Evolutionary conservation across 2,113 vertebrate genomes (phyloP).

Genomic region (Malurus alboscapulatus): DNA sequence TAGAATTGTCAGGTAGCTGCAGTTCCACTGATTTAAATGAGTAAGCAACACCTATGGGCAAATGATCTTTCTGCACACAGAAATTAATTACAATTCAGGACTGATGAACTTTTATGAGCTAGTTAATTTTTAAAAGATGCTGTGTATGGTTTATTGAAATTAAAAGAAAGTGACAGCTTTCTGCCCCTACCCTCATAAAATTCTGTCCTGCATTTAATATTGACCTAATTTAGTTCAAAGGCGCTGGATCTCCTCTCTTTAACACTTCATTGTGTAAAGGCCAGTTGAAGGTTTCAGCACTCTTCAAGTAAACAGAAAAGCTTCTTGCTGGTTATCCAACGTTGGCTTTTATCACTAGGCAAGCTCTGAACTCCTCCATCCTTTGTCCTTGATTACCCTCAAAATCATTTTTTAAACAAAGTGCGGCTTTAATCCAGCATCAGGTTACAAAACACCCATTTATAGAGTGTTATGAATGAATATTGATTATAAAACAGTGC

Average conservation of each 20-base stretch:
- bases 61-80: conserved; percentile 51
- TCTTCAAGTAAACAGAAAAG: neutral
- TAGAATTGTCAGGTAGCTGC: conserved; percentile 46
- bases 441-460: neutral
- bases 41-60: conserved; percentile 65
- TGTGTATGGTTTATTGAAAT: conserved; percentile 67
- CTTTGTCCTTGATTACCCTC: conserved; percentile 45
- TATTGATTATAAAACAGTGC: conserved; percentile 23
- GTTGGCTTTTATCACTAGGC: neutral
- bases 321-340: neutral
- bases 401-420: neutral
- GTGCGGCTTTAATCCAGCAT: neutral
- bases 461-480: conserved; percentile 46
- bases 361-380: neutral
- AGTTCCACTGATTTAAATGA: conserved; percentile 53
- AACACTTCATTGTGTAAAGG: neutral
- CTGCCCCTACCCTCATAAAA: conserved; percentile 59
- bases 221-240: conserved; percentile 60
- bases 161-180: conserved; percentile 66
- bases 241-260: neutral
- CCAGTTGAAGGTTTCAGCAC: conserved; percentile 40
- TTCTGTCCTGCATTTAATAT: conserved; percentile 49
- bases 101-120: conserved; percentile 71
- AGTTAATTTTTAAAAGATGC: conserved; percentile 70
- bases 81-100: conserved; percentile 68